Percentiles rank a stretch among this genome's conserved stretches.
These are phyloP conservation scores for Oxyura jamaicensis DNA, from an alignment of 2,113 vertebrate genomes.

Conservation along the genomic window DNA sequence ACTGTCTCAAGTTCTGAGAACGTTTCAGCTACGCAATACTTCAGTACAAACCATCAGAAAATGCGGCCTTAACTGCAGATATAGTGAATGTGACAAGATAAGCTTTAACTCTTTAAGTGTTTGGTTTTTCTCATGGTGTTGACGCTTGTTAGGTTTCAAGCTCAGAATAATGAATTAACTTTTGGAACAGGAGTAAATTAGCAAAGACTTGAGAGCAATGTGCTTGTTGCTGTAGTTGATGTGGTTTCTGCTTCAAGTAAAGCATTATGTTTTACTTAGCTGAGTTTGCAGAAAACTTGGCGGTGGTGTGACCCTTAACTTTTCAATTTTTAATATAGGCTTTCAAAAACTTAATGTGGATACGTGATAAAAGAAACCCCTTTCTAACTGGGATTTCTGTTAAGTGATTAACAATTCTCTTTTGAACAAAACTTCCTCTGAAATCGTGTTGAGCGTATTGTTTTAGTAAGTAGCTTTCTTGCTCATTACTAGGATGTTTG, in stretches of 20 bases:
- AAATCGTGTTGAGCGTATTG: not conserved
- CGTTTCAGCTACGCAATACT: not conserved
- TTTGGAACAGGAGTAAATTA: not conserved
- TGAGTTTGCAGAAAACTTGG: not conserved
- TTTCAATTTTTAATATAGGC: not conserved
- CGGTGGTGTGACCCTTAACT: not conserved
- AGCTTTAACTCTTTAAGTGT: not conserved
- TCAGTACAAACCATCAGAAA: not conserved
- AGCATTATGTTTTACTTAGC: not conserved
- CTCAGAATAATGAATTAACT: not conserved
- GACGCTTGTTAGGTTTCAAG: not conserved
- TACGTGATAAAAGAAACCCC: not conserved
- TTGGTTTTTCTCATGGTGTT: not conserved
- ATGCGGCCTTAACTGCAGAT: not conserved
- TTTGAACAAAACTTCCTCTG: not conserved
- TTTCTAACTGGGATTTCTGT: not conserved
- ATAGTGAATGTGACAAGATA: not conserved
- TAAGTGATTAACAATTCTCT: not conserved
- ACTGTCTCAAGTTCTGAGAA: accelerated
- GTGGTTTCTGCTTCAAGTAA: constrained; percentile 2
- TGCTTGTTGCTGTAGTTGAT: not conserved
- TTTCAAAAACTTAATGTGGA: not conserved
- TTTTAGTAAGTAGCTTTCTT: not conserved
- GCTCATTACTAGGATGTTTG: not conserved
- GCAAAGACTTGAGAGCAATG: not conserved